phyloP scores from a whole-genome alignment of 2,113 vertebrate species.

The Phrynosoma blainvillii region DNA sequence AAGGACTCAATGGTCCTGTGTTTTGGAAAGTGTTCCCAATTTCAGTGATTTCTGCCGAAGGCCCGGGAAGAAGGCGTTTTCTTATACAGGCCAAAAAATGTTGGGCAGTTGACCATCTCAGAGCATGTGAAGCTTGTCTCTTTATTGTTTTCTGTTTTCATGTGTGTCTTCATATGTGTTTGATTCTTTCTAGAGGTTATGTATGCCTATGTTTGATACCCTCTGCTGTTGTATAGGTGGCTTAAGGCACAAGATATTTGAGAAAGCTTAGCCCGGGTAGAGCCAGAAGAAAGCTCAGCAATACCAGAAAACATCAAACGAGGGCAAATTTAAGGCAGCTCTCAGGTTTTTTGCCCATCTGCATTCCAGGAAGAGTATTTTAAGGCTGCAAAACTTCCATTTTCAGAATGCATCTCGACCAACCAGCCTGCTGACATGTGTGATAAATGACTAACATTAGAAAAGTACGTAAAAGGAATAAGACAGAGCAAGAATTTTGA shows the following conservation, averaged over 20 bases:
- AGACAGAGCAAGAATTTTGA: slow-evolving; percentile 37
- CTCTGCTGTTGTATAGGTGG: no score
- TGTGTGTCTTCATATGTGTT: no score
- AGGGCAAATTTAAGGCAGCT: neutral
- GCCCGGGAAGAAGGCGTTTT: no score
- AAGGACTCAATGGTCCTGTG: no score
- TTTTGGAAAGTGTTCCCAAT: no score
- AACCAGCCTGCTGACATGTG: slow-evolving; percentile 29
- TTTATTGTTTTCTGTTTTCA: no score
- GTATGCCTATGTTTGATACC: neutral
- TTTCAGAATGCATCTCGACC: neutral
- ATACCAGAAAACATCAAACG: neutral
- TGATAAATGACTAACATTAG: slow-evolving; percentile 41
- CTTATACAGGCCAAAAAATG: no score
- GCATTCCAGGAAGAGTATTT: neutral
- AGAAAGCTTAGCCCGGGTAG: neutral
- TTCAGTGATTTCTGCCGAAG: no score
- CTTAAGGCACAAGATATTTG: neutral
- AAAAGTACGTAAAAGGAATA: slow-evolving; percentile 1
- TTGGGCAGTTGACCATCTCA: no score
- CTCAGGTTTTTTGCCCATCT: neutral
- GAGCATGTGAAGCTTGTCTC: no score
- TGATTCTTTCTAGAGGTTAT: no score
- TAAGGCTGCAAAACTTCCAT: slow-evolving; percentile 1
- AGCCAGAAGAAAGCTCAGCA: neutral